These are phyloP conservation scores for Eciton burchellii DNA, from an alignment of 1,140 invertebrate genomes.

Conservation along the genomic window DNA sequence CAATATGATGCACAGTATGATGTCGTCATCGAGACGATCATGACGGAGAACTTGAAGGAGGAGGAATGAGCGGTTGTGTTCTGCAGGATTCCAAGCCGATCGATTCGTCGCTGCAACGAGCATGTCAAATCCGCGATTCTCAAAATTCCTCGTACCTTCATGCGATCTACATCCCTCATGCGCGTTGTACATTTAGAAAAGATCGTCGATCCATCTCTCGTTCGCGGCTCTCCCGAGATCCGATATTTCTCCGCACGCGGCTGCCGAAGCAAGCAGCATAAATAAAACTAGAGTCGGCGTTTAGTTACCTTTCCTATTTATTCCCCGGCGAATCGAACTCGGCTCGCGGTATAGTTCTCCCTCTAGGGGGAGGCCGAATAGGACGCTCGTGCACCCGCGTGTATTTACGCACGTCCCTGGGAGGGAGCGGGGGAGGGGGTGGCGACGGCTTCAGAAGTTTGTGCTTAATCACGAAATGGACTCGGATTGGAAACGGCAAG, in stretches of 20 bases:
- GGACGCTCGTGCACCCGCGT: constrained; percentile 63
- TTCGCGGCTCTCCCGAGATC: no score
- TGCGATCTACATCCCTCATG: no score
- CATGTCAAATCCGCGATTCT: no score
- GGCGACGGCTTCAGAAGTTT: constrained; percentile 84
- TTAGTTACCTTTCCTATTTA: not conserved
- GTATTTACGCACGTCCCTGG: constrained; percentile 76
- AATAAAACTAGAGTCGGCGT: not conserved
- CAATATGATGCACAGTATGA: not conserved
- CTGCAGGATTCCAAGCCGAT: no score
- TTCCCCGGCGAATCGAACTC: constrained; percentile 2
- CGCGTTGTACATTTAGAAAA: no score
- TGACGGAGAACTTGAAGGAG: not conserved
- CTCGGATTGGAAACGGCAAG: constrained; percentile 83
- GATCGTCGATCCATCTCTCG: no score
- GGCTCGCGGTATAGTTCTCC: constrained; percentile 19
- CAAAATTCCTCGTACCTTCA: no score
- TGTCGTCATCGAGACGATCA: no score
- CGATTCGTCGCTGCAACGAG: no score
- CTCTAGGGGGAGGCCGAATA: no score
- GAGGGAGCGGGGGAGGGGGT: no score
- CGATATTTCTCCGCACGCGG: not conserved
- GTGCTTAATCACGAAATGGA: constrained; percentile 85
- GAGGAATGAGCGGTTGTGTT: no score
- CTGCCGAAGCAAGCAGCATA: not conserved